A percentile compares a stretch with the other conserved stretches of the same genome.
These are phyloP conservation scores for Oikopleura dioica DNA, from an alignment of 23 tunicate genomes.

Conservation along the genomic window DNA sequence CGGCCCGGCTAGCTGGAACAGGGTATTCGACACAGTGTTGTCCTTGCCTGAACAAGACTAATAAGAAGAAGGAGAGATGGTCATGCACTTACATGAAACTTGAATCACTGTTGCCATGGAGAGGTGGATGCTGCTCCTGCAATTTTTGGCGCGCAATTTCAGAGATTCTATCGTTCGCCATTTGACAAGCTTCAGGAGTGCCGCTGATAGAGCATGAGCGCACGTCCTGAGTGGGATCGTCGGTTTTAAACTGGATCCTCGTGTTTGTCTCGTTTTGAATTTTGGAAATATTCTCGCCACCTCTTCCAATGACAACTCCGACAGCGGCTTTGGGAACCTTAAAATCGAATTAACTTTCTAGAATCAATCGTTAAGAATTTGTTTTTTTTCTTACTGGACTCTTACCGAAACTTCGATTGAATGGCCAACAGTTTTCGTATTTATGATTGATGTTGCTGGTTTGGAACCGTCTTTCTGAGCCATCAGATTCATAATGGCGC, in stretches of 20 bases:
- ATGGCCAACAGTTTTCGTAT: too few relatives aligned
- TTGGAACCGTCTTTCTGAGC: neutral
- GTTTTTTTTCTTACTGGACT: neutral
- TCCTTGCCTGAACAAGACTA: neutral
- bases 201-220: slow-evolving; percentile 61
- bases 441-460: neutral
- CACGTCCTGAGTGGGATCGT: slow-evolving; percentile 48
- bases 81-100: too few relatives aligned
- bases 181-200: slow-evolving; percentile 47
- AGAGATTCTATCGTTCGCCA: slow-evolving; percentile 33
- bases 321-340: slow-evolving; percentile 94
- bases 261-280: slow-evolving; percentile 66
- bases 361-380: neutral
- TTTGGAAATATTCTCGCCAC: slow-evolving; percentile 82
- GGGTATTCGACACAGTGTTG: slow-evolving; percentile 34
- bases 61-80: too few relatives aligned
- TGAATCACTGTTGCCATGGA: too few relatives aligned
- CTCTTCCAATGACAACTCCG: slow-evolving; percentile 91
- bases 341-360: neutral
- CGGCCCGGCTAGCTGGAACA: slow-evolving; percentile 88
- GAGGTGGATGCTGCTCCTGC: slow-evolving; percentile 61
- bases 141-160: slow-evolving; percentile 55
- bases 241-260: slow-evolving; percentile 84
- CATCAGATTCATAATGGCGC: neutral
- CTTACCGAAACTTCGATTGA: neutral